phyloP scores from a whole-genome alignment of 1,140 invertebrate genomes.

The Brachionus rotundiformis region DNA sequence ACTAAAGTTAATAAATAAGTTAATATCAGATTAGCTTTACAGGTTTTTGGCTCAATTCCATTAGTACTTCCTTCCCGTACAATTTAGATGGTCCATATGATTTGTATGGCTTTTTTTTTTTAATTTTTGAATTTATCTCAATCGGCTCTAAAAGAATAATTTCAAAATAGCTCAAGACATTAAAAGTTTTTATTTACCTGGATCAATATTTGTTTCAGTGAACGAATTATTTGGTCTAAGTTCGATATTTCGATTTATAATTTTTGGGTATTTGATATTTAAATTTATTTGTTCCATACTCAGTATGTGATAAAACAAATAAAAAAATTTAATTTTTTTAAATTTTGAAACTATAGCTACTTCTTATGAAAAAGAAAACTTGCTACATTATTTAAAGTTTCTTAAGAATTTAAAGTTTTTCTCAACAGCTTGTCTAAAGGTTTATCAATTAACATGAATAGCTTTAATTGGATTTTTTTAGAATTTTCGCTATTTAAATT shows the following conservation, averaged over 20 bases:
- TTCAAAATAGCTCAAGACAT: not conserved
- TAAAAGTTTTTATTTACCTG: not conserved
- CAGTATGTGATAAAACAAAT: not conserved
- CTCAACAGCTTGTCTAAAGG: constrained; percentile 12
- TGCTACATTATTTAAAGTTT: not conserved
- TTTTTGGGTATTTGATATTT: constrained; percentile 26
- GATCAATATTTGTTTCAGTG: not conserved
- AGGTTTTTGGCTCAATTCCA: not conserved
- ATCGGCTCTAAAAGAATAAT: not conserved
- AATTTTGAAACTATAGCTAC: constrained; percentile 33
- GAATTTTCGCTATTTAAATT: not conserved
- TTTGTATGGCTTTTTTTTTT: constrained; percentile 21
- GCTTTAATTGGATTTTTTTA: not conserved
- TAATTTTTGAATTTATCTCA: not conserved
- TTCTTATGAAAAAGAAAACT: not conserved
- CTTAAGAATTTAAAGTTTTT: constrained; percentile 1
- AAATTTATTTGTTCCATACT: not conserved
- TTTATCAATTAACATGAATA: not conserved
- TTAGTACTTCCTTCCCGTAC: not conserved
- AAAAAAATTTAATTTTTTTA: not conserved
- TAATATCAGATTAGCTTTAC: not conserved
- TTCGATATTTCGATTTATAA: constrained; percentile 13
- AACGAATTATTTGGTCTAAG: constrained; percentile 21
- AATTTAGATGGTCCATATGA: not conserved
- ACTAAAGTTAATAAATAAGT: too few species aligned